Percentiles rank a stretch among this genome's conserved stretches.
Conservation (phyloP, 2,797 vertebrate genomes). For the Coregonus suidteri region DNA sequence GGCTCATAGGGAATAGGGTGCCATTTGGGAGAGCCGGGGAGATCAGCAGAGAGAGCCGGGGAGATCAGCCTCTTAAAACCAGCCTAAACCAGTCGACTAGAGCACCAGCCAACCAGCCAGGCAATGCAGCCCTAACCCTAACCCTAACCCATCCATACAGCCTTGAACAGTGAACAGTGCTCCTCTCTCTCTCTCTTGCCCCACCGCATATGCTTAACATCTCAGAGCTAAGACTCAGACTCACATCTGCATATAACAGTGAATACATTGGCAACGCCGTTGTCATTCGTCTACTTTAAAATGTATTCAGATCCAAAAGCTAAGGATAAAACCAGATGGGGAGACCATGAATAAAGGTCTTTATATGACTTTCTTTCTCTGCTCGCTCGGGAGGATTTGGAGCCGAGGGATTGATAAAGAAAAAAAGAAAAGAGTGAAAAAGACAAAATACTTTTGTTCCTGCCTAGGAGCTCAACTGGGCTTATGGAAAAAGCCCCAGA, state of each 20-base stretch:
- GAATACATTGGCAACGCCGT: constrained; percentile 18
- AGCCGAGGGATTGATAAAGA: constrained; percentile 37
- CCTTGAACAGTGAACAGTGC: constrained; percentile 16
- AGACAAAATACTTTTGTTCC: constrained; percentile 59
- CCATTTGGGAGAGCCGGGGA: not conserved
- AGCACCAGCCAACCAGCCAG: constrained; percentile 12
- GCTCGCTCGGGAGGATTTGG: constrained; percentile 48
- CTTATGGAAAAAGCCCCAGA: constrained; percentile 57
- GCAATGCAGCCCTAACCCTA: not conserved
- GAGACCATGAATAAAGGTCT: constrained; percentile 48
- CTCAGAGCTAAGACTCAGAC: constrained; percentile 7
- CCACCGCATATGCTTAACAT: not conserved
- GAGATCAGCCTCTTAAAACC: constrained; percentile 33
- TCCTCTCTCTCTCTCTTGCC: not conserved
- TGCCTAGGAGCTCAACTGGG: constrained; percentile 51
- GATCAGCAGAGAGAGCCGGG: constrained; percentile 34
- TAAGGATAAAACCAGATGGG: constrained; percentile 67
- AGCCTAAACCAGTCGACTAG: constrained; percentile 13
- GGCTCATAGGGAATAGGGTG: not conserved
- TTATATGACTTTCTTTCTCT: constrained; percentile 9
- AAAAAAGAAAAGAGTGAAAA: constrained; percentile 29
- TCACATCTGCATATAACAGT: constrained; percentile 43
- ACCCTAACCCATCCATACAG: not conserved
- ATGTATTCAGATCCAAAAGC: constrained; percentile 36
- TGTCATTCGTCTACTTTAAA: constrained; percentile 47